Conservation (phyloP, 1,140 invertebrate genomes). For the Pachyrhynchus sulphureomaculatus region DNA sequence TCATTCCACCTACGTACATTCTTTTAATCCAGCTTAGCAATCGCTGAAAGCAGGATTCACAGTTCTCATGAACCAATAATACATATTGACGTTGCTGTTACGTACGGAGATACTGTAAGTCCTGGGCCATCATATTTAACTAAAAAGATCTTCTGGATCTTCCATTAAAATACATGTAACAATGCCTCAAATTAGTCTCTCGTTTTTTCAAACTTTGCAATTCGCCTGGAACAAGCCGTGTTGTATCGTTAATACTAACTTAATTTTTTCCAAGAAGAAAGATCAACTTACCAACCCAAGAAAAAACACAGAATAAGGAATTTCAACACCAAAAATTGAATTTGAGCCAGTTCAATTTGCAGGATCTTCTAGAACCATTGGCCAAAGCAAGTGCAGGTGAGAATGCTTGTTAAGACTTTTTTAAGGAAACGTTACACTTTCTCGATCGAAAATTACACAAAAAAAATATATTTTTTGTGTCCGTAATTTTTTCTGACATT, state of each 20-base stretch:
- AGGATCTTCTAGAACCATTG: slow-evolving; percentile 48
- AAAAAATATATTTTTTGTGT: not conserved
- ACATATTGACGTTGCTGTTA: too few relatives aligned
- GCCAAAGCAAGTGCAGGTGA: slow-evolving; percentile 48
- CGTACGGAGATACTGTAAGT: too few relatives aligned
- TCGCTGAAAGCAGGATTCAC: too few relatives aligned
- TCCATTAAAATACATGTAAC: slow-evolving; percentile 11
- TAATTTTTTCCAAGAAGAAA: slow-evolving; percentile 45
- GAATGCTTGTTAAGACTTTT: not conserved
- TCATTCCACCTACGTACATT: too few relatives aligned
- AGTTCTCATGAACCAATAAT: too few relatives aligned
- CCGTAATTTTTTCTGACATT: not conserved
- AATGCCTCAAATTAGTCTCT: too few relatives aligned
- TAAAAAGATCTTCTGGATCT: not conserved
- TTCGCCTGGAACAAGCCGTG: too few relatives aligned
- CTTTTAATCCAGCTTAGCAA: too few relatives aligned
- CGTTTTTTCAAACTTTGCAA: too few relatives aligned
- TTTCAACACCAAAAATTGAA: slow-evolving; percentile 52
- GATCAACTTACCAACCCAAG: slow-evolving; percentile 42
- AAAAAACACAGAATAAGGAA: slow-evolving; percentile 38
- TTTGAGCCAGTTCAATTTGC: slow-evolving; percentile 54
- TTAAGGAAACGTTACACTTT: too few relatives aligned
- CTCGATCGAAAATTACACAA: not conserved
- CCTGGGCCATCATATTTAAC: too few relatives aligned
- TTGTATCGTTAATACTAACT: too few relatives aligned